phyloP scores from a whole-genome alignment of 35 echinoderm and acorn worm genomes.

The Acanthaster planci region DNA sequence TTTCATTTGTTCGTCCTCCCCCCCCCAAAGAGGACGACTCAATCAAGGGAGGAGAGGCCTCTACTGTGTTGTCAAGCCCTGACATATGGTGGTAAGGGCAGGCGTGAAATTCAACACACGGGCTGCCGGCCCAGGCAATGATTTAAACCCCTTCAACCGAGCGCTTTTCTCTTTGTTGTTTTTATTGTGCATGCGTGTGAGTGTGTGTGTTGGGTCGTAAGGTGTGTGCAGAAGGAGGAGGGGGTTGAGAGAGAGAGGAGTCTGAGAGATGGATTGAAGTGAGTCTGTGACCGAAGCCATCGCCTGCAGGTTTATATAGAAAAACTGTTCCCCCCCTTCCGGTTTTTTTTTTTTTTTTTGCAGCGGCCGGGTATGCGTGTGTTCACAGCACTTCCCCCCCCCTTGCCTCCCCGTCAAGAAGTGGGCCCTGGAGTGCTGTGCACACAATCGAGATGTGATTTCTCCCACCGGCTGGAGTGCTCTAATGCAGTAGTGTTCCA shows the following conservation, averaged over 20 bases:
- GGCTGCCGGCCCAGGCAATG: not conserved
- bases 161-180: slow-evolving; percentile 6
- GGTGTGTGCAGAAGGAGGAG: not conserved
- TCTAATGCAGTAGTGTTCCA: slow-evolving; percentile 51
- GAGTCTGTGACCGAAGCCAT: slow-evolving; percentile 2
- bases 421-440: slow-evolving; percentile 40
- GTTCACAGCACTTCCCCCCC: slow-evolving; percentile 40
- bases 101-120: slow-evolving; percentile 22
- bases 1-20: not conserved
- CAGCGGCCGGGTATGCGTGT: no score
- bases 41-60: no score
- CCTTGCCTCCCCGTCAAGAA: slow-evolving; percentile 3
- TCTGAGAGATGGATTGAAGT: no score
- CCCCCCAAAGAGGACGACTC: no score
- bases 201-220: not conserved
- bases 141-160: not conserved
- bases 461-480: slow-evolving; percentile 38
- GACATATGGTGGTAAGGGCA: not conserved
- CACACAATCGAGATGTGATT: slow-evolving; percentile 52
- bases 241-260: not conserved
- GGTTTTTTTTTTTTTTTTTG: no score
- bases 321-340: not conserved
- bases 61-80: not conserved
- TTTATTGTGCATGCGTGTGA: slow-evolving; percentile 2
- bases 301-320: slow-evolving; percentile 18